Conservation (phyloP, 2,797 vertebrate species). For the Coilia nasus region DNA sequence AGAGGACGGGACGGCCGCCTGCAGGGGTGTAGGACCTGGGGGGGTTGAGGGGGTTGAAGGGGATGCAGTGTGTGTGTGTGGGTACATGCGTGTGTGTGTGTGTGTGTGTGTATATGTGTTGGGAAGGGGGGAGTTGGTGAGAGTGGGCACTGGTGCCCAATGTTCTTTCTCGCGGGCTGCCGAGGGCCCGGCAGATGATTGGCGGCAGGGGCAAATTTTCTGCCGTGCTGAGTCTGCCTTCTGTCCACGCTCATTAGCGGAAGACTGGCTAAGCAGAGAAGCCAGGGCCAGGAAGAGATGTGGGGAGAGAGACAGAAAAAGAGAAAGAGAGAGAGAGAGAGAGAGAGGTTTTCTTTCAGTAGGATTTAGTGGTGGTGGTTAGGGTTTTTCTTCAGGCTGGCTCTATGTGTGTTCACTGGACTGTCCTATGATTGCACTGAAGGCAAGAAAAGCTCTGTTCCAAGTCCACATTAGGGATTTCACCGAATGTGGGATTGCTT, state of each 20-base stretch:
- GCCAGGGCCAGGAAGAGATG: slow-evolving; percentile 44
- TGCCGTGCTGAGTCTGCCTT: slow-evolving; percentile 73
- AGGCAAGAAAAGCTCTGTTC: background rate
- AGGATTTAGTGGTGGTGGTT: background rate
- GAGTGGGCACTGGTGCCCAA: slow-evolving; percentile 63
- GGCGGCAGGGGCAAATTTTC: slow-evolving; percentile 74
- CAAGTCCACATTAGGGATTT: background rate
- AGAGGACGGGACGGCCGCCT: background rate
- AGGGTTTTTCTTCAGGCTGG: background rate
- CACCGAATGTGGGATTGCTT: background rate
- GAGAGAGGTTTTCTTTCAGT: background rate
- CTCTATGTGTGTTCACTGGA: background rate
- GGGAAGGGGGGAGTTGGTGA: slow-evolving; percentile 53
- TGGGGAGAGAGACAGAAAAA: background rate
- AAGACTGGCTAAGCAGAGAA: slow-evolving; percentile 60
- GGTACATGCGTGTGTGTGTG: background rate
- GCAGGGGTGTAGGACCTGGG: background rate
- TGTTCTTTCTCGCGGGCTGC: slow-evolving; percentile 54
- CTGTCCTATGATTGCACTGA: background rate
- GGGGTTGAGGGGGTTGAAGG: background rate
- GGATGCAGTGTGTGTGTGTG: background rate
- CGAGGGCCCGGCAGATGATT: slow-evolving; percentile 75
- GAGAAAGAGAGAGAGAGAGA: background rate
- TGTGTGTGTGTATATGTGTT: background rate
- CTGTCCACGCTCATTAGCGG: slow-evolving; percentile 68